These are phyloP conservation scores for Mionectes macconnelli DNA, from an alignment of 2,113 vertebrate species.

Conservation along the genomic window DNA sequence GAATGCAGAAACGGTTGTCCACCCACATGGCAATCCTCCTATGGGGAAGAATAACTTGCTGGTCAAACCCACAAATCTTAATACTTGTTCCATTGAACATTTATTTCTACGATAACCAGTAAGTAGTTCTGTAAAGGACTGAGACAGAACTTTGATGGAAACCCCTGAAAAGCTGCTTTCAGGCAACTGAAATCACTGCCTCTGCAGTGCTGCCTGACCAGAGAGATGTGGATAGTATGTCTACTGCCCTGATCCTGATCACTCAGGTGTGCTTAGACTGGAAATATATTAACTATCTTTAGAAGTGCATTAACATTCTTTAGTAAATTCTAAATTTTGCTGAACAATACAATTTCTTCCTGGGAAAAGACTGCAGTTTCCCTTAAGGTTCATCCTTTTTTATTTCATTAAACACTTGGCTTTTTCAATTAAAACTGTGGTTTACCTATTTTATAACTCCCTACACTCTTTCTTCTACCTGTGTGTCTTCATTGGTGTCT, in stretches of 20 bases:
- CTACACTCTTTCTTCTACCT: neutral
- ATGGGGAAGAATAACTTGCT: neutral
- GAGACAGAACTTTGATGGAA: neutral
- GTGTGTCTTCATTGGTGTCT: neutral
- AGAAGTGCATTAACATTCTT: neutral
- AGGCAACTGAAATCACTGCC: neutral
- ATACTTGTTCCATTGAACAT: neutral
- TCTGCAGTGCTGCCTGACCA: neutral
- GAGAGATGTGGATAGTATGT: neutral
- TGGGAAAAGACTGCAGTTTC: neutral
- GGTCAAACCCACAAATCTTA: neutral
- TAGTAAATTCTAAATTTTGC: neutral
- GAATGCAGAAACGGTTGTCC: constrained; percentile 41
- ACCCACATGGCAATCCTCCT: constrained; percentile 15
- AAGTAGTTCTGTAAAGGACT: neutral
- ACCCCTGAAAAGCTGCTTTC: neutral
- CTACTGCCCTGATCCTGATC: neutral
- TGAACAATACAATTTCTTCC: neutral
- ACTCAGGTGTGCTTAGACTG: neutral
- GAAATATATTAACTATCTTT: neutral
- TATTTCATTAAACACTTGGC: neutral
- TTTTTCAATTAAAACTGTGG: neutral
- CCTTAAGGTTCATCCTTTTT: neutral
- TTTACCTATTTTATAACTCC: constrained; percentile 18
- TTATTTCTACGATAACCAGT: neutral